A percentile compares a stretch with the other conserved stretches of the same genome.
Evolutionary conservation across 2,797 vertebrate species (phyloP).

Genomic region (Lutra lutra): DNA sequence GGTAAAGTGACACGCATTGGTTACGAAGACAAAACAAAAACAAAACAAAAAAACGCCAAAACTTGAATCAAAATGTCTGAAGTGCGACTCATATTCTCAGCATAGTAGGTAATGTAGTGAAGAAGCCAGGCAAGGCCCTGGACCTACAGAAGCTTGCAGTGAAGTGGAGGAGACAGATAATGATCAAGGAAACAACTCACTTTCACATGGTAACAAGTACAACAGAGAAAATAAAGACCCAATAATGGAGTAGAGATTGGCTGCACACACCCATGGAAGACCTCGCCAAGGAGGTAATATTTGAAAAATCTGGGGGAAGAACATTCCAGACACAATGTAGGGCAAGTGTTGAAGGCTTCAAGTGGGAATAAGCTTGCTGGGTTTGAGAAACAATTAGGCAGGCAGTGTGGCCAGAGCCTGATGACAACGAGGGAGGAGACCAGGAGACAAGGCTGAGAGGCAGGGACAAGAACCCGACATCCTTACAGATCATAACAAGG

Average conservation of each 20-base stretch:
- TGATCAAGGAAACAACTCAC: background rate
- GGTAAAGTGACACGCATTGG: background rate
- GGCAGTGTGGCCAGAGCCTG: background rate
- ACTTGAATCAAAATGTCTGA: background rate
- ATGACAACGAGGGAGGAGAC: background rate
- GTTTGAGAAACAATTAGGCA: background rate
- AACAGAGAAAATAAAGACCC: background rate
- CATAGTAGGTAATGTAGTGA: background rate
- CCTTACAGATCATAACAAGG: background rate
- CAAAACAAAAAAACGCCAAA: background rate
- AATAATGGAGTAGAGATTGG: background rate
- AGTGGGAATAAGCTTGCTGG: background rate
- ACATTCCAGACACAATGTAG: background rate
- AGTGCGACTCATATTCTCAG: background rate
- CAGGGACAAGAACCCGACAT: background rate
- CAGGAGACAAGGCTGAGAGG: background rate
- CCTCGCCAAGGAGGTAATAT: background rate
- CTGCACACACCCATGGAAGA: accelerated
- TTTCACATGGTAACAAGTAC: accelerated
- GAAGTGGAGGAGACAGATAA: background rate
- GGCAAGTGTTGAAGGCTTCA: background rate
- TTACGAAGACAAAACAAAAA: background rate
- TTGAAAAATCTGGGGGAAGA: background rate
- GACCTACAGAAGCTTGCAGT: background rate
- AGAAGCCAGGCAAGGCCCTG: background rate